These are phyloP conservation scores for Dasypus novemcinctus DNA, from an alignment of 2,113 vertebrate genomes.

Conservation along the genomic window DNA sequence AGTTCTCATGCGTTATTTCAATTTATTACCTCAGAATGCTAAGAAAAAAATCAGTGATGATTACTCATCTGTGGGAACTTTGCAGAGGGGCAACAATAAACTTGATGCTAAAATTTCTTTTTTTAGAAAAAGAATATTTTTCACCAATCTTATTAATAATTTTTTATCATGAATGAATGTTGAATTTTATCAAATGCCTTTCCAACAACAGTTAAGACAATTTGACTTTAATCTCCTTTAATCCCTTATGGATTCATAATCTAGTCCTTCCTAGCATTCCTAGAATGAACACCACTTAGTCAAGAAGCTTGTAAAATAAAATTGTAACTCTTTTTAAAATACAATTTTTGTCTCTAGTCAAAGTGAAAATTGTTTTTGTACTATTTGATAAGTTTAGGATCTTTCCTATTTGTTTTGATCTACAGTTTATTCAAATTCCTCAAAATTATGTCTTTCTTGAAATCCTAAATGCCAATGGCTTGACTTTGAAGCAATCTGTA, in stretches of 20 bases:
- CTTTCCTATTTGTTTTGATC: not conserved
- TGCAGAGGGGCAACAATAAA: not conserved
- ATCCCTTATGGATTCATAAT: not conserved
- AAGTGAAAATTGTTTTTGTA: not conserved
- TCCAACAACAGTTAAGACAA: not conserved
- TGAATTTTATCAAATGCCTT: not conserved
- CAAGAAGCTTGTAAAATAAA: not conserved
- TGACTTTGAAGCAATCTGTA: not conserved
- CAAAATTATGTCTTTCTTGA: not conserved
- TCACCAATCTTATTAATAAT: not conserved
- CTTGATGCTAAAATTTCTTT: not conserved
- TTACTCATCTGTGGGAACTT: not conserved
- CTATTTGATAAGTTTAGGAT: not conserved
- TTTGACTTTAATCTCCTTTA: not conserved
- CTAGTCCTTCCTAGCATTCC: not conserved
- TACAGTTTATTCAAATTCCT: not conserved
- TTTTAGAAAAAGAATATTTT: not conserved
- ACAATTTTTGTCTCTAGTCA: not conserved
- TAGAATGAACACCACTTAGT: not conserved
- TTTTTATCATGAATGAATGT: not conserved
- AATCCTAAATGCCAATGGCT: not conserved
- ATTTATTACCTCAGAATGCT: not conserved
- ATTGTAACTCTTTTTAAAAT: not conserved
- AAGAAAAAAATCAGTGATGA: not conserved
- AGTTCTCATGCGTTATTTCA: not conserved